These are phyloP conservation scores for Euphysa ruthae DNA, from an alignment of 30 jellyfish, hydroid and myxozoan species.

Conservation along the genomic window DNA sequence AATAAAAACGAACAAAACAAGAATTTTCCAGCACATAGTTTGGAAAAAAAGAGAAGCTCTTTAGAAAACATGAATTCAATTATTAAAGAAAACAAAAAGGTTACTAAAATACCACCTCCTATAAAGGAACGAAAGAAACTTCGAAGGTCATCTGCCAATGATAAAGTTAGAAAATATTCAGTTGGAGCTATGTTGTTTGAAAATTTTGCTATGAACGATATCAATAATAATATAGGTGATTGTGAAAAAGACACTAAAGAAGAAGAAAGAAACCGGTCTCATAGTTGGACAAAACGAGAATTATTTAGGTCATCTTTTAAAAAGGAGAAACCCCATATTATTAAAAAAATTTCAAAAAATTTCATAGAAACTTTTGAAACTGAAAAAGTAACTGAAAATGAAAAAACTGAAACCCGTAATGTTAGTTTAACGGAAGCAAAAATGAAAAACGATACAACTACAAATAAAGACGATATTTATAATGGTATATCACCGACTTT, in stretches of 20 bases:
- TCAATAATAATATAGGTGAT: background rate
- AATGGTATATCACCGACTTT: background rate
- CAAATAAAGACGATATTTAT: background rate
- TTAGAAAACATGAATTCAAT: background rate
- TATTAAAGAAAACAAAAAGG: background rate
- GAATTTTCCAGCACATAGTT: too few species aligned
- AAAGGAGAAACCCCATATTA: background rate
- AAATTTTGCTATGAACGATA: background rate
- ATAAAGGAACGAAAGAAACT: background rate
- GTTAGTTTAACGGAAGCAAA: background rate
- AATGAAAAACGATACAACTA: background rate
- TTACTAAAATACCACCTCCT: background rate
- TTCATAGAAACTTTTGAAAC: conserved; percentile 3
- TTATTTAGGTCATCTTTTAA: background rate
- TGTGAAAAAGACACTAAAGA: background rate
- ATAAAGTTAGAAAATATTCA: background rate
- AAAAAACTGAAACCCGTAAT: background rate
- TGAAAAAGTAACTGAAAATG: background rate
- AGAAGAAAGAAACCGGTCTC: too few species aligned
- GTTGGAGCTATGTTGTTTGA: background rate
- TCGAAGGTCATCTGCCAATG: background rate
- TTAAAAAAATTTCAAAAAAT: background rate
- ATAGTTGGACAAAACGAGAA: conserved; percentile 18
- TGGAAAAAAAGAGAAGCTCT: too few species aligned
- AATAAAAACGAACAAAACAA: too few species aligned